These are phyloP conservation scores for Toxotes chatareus DNA, from an alignment of 2,113 vertebrate genomes.

Conservation along the genomic window DNA sequence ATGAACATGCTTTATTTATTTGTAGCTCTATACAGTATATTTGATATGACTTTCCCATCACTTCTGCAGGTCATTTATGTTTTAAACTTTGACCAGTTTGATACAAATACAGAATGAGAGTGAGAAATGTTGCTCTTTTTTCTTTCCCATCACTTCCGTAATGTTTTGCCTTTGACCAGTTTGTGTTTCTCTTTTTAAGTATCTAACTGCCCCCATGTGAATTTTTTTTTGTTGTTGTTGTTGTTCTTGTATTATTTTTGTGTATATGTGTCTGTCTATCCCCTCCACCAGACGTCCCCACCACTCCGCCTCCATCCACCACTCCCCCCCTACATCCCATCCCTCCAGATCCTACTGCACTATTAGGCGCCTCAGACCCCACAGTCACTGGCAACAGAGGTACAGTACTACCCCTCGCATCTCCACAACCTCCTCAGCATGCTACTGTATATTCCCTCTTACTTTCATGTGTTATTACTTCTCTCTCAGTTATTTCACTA, in stretches of 20 bases:
- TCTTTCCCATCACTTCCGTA: constrained; percentile 43
- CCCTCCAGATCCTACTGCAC: constrained; percentile 93
- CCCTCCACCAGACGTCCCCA: constrained; percentile 96
- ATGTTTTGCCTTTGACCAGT: constrained; percentile 34
- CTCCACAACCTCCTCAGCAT: constrained; percentile 58
- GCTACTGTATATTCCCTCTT: constrained; percentile 24
- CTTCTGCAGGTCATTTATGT: background rate
- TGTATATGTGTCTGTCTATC: constrained; percentile 88
- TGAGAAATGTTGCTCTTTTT: constrained; percentile 1
- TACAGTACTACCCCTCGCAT: constrained; percentile 88
- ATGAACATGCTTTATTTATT: no score
- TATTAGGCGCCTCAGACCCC: constrained; percentile 92
- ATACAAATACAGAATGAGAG: background rate
- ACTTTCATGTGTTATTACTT: constrained; percentile 13
- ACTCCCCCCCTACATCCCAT: constrained; percentile 94
- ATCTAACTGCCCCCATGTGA: constrained; percentile 55
- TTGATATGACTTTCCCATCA: background rate
- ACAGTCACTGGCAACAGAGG: constrained; percentile 92
- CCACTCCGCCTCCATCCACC: constrained; percentile 95
- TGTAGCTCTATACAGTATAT: background rate
- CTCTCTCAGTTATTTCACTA: constrained; percentile 12
- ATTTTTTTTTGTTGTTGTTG: constrained; percentile 57
- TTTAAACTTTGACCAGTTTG: no score
- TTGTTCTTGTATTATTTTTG: constrained; percentile 68
- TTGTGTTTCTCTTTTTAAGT: constrained; percentile 20